A percentile compares a stretch with the other conserved stretches of the same genome.
phyloP scores from a whole-genome alignment of 2,113 vertebrate species.

The Oncorhynchus gorbuscha region DNA sequence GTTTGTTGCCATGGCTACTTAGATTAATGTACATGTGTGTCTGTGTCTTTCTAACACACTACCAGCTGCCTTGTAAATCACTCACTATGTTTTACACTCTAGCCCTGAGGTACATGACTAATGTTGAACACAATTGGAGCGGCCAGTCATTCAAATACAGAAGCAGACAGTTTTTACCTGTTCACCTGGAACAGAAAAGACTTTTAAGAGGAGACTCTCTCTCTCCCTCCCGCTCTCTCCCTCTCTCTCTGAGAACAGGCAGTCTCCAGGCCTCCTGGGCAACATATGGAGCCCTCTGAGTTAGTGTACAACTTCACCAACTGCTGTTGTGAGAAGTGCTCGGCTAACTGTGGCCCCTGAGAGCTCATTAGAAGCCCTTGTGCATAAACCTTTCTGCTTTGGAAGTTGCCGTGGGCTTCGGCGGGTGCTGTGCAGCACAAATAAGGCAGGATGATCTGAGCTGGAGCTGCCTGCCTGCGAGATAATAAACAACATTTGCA shows the following conservation, averaged over 20 bases:
- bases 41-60: slow-evolving; percentile 2
- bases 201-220: slow-evolving; percentile 28
- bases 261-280: slow-evolving; percentile 68
- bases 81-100: slow-evolving; percentile 16
- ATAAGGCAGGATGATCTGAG: slow-evolving; percentile 63
- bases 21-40: background rate
- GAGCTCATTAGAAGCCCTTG: slow-evolving; percentile 80
- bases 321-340: slow-evolving; percentile 69
- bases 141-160: slow-evolving; percentile 16
- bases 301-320: slow-evolving; percentile 68
- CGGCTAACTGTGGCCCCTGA: slow-evolving; percentile 71
- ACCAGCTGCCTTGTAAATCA: slow-evolving; percentile 24
- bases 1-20: background rate
- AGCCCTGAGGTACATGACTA: slow-evolving; percentile 70
- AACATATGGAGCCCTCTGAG: slow-evolving; percentile 77
- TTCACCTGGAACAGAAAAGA: slow-evolving; percentile 23
- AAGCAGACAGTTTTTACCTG: slow-evolving; percentile 30
- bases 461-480: slow-evolving; percentile 56
- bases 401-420: slow-evolving; percentile 77
- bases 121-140: slow-evolving; percentile 28
- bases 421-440: slow-evolving; percentile 69
- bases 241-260: background rate
- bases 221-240: background rate
- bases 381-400: slow-evolving; percentile 67
- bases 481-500: slow-evolving; percentile 79